A percentile compares a stretch with the other conserved stretches of the same genome.
Conservation (phyloP, 1,140 invertebrate genomes). For the Trypoxylus dichotomus region DNA sequence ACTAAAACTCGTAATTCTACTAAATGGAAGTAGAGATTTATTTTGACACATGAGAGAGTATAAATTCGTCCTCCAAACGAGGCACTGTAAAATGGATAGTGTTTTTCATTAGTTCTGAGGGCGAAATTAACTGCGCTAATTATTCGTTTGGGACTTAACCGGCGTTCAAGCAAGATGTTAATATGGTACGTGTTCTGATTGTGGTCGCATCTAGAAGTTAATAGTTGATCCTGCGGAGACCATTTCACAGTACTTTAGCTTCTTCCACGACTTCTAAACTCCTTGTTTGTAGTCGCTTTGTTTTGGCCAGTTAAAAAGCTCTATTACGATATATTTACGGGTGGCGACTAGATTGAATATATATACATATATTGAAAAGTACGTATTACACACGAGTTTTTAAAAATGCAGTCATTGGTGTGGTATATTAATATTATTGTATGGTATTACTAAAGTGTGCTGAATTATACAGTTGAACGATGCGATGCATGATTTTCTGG, state of each 20-base stretch:
- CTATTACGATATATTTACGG: background rate
- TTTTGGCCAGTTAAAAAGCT: background rate
- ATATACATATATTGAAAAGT: too few relatives aligned
- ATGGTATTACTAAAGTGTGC: too few relatives aligned
- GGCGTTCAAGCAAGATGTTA: conserved; percentile 21
- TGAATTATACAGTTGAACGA: too few relatives aligned
- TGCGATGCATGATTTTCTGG: too few relatives aligned
- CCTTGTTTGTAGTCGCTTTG: background rate
- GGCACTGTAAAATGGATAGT: background rate
- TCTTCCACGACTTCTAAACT: background rate
- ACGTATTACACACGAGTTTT: too few relatives aligned
- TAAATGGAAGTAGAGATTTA: too few relatives aligned
- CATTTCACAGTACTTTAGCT: background rate
- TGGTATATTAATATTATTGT: too few relatives aligned
- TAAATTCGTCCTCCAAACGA: too few relatives aligned
- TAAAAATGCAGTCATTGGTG: too few relatives aligned
- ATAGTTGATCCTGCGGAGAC: background rate
- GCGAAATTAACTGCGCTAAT: conserved; percentile 12
- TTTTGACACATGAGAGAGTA: too few relatives aligned
- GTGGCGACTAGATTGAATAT: too few relatives aligned
- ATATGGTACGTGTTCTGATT: conserved; percentile 26
- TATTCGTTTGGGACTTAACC: conserved; percentile 20
- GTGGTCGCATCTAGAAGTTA: conserved; percentile 17
- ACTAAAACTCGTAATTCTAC: too few relatives aligned
- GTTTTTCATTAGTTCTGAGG: background rate